These are phyloP conservation scores for Pachymerium ferrugineum DNA, from an alignment of 2,888 invertebrate species.

Conservation along the genomic window DNA sequence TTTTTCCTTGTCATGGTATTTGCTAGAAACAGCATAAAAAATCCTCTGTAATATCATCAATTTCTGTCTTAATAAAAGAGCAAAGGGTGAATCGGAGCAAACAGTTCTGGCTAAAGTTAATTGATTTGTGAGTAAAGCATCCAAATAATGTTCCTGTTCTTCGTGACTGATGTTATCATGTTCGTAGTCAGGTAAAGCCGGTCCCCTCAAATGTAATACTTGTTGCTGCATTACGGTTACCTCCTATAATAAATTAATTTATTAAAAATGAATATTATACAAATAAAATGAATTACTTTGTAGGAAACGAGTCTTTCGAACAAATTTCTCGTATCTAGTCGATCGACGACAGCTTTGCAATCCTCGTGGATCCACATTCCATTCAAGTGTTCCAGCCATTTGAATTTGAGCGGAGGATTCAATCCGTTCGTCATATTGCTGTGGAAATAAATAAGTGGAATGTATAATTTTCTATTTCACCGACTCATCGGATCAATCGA, in stretches of 20 bases:
- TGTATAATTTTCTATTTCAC: no score
- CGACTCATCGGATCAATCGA: no score
- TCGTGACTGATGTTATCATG: conserved; percentile 50
- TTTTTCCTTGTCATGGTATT: conserved; percentile 54
- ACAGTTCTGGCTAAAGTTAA: conserved; percentile 54
- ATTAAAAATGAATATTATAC: not conserved
- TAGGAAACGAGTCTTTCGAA: conserved; percentile 55
- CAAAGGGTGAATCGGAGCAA: conserved; percentile 57
- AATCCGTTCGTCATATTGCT: not conserved
- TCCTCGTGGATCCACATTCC: conserved; percentile 57
- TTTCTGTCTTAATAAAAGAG: conserved; percentile 54
- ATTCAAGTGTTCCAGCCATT: conserved; percentile 58
- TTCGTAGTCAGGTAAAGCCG: conserved; percentile 54
- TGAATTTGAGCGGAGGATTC: conserved; percentile 43
- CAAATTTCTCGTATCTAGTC: conserved; percentile 53
- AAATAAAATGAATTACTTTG: conserved; percentile 45
- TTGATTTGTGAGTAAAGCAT: conserved; percentile 53
- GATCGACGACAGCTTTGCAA: conserved; percentile 53
- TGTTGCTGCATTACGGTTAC: conserved; percentile 43
- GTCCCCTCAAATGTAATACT: conserved; percentile 44
- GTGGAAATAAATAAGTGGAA: no score
- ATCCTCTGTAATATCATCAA: conserved; percentile 56
- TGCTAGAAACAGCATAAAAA: conserved; percentile 54
- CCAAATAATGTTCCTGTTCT: conserved; percentile 55
- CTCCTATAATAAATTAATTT: conserved; percentile 40